Base-by-base conservation (phyloP, 1,140 invertebrate species). In the Drosophila pseudoananassae region DNA sequence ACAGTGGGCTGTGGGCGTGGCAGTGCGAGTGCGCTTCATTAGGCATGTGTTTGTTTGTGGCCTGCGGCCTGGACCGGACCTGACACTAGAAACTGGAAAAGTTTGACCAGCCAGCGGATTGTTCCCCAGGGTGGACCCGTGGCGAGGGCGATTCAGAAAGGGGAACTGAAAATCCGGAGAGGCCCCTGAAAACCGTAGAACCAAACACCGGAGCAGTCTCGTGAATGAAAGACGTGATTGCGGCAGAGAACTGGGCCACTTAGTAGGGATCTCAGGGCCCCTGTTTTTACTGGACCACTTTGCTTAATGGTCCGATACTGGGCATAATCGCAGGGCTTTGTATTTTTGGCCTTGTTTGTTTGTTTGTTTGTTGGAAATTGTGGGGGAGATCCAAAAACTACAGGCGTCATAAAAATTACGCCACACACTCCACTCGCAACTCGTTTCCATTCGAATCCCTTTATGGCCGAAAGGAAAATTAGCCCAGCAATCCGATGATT, bases 1-100 rank as follows among this genome's bases (percentile, higher is more conserved):
- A 46, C 7, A 17, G 8, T 46, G 36, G 20, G 12, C 53, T 31
- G 4, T 14, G 43, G 43, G 43, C 43, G 43, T 20, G 15, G 27
- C 15, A 23, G 12, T 40, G 15, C 33, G 46, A 50, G 33, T 66
- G 43, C 61, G 66, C 61, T 70, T 70, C 66, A 70, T 66, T 70
- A 70, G 61, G 51, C 51, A 70, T 66, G 49, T 70, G 61, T 68
- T 56, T 68, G 66, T 70, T 55, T 66, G 63, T 56, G 64, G 59
- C 63, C 58, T 66, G 63, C 46, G 63, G 63, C 45, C 33, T 43
- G 63, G 33, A 65, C 57, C 63, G 57, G 58, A 50, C 31, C 63
- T 50, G 63, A 63, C 57, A 65, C 61, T 65, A 61, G 56, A 61
- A 46, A 23, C 43, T 46, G 43, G 43, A 23, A 61, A 65, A 65